Conservation (phyloP, 2,113 vertebrate species). For the Dasyornis broadbenti region DNA sequence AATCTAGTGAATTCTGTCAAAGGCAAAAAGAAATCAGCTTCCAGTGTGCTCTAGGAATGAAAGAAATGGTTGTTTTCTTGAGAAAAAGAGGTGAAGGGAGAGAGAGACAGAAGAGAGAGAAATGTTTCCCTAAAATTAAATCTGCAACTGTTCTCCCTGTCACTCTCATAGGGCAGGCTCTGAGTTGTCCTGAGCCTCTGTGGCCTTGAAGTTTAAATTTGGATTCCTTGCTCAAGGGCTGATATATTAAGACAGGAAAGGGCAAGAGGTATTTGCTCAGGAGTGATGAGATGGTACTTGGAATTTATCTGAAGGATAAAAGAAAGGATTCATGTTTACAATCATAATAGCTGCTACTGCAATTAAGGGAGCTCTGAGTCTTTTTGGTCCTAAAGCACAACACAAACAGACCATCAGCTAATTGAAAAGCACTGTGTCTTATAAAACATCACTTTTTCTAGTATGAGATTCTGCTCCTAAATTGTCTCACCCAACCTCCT, state of each 20-base stretch:
- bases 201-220: slow-evolving; percentile 14
- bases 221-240: neutral
- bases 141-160: neutral
- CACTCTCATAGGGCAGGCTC: neutral
- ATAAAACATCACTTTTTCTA: neutral
- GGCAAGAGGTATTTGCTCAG: neutral
- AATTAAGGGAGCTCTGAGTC: neutral
- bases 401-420: neutral
- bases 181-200: neutral
- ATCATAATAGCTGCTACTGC: neutral
- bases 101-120: neutral
- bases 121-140: neutral
- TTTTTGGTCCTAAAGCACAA: neutral
- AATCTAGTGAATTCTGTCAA: neutral
- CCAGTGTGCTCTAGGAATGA: neutral
- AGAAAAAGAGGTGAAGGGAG: neutral
- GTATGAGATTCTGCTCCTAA: neutral
- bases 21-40: neutral
- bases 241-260: neutral
- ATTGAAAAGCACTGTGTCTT: neutral
- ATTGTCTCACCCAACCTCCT: neutral
- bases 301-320: neutral
- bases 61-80: neutral
- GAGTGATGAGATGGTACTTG: neutral
- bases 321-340: neutral